These are phyloP conservation scores for Heliconius nattereri DNA, from an alignment of 1,140 invertebrate genomes.

Conservation along the genomic window DNA sequence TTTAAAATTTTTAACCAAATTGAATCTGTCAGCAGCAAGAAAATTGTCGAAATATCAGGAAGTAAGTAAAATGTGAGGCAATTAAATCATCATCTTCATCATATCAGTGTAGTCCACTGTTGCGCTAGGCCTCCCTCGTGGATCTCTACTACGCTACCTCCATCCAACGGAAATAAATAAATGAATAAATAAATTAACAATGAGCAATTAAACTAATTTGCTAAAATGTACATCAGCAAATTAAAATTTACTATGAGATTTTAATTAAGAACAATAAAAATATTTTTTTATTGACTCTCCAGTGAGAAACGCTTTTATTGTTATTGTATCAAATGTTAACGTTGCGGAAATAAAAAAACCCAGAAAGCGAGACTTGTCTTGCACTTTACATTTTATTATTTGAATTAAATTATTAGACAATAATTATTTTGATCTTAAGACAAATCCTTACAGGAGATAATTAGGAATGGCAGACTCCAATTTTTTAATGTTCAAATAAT, in stretches of 20 bases:
- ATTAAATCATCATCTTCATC: not conserved
- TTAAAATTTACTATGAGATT: not conserved
- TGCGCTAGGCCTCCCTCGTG: not conserved
- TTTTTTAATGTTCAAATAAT: too few species aligned
- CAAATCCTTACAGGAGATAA: too few species aligned
- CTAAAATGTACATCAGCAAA: not conserved
- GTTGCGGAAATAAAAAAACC: not conserved
- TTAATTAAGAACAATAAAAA: not conserved
- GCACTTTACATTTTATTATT: too few species aligned
- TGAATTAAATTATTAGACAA: too few species aligned
- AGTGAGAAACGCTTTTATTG: not conserved
- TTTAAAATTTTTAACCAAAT: conserved; percentile 82
- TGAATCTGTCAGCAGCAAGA: conserved; percentile 62
- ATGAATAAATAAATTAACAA: too few species aligned
- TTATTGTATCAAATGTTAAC: not conserved
- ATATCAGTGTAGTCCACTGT: too few species aligned
- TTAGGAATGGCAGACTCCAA: too few species aligned
- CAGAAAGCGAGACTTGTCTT: not conserved
- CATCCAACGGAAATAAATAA: too few species aligned
- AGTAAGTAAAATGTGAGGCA: conserved; percentile 41
- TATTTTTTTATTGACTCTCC: not conserved
- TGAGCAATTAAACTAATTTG: not conserved
- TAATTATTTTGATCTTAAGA: too few species aligned
- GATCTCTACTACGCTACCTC: too few species aligned
- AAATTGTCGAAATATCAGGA: conserved; percentile 68